Evolutionary conservation across 2,113 vertebrate genomes (phyloP).

Genomic region (Rhea americana): DNA sequence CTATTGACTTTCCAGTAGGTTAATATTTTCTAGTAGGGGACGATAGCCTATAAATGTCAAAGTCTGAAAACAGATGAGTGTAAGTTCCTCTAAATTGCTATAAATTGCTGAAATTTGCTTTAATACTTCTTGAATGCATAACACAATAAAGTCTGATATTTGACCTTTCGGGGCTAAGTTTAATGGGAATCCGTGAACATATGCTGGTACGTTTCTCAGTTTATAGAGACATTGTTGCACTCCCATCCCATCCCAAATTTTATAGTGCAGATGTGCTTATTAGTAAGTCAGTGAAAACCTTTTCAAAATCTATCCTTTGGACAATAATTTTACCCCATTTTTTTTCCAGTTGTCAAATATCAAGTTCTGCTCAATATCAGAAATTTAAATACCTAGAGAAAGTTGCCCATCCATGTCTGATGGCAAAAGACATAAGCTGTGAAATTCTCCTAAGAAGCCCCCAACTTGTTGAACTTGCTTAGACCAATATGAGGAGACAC

Average conservation of each 20-base stretch:
- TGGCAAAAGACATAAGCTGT: neutral
- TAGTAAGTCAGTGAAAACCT: neutral
- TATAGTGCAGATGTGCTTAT: neutral
- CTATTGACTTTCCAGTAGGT: conserved; percentile 55
- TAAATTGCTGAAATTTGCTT: conserved; percentile 48
- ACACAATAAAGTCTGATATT: neutral
- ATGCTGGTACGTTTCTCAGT: neutral
- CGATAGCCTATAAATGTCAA: conserved; percentile 45
- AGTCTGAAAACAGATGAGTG: neutral
- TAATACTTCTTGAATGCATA: neutral
- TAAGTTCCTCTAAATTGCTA: conserved; percentile 22
- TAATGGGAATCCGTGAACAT: neutral
- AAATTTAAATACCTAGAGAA: neutral
- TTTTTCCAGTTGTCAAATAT: neutral
- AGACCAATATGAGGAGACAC: neutral
- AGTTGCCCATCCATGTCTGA: fast-evolving
- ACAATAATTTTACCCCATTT: neutral
- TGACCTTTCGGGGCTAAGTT: conserved; percentile 17
- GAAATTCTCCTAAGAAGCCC: neutral
- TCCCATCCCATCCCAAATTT: neutral
- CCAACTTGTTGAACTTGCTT: neutral
- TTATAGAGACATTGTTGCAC: neutral
- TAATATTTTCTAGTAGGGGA: conserved; percentile 52
- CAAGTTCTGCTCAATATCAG: neutral
- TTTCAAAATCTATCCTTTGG: neutral